These are phyloP conservation scores for Ariolimax columbianus DNA, from an alignment of 2,888 invertebrate species.

Conservation along the genomic window DNA sequence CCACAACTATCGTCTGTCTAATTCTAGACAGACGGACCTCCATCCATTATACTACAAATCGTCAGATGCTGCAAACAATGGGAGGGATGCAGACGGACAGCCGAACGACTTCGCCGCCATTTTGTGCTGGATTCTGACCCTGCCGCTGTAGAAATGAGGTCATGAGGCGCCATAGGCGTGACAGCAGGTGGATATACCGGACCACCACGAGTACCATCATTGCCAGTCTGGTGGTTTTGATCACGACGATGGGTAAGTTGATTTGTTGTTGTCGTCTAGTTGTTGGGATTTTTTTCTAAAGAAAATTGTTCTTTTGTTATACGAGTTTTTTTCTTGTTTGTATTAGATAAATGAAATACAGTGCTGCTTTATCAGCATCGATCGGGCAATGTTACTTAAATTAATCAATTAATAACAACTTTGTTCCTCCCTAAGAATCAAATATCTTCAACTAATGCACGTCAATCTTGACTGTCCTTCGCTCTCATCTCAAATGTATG, in stretches of 20 bases:
- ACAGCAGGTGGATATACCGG: background rate
- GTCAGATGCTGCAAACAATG: background rate
- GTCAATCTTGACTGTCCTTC: too few relatives aligned
- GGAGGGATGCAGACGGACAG: background rate
- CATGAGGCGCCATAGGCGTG: conserved; percentile 30
- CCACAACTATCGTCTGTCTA: background rate
- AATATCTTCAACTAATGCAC: too few relatives aligned
- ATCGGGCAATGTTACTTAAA: too few relatives aligned
- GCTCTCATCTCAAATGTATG: too few relatives aligned
- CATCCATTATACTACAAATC: background rate
- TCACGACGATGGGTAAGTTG: conserved; percentile 14
- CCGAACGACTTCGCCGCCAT: background rate
- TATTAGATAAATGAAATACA: too few relatives aligned
- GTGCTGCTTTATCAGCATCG: too few relatives aligned
- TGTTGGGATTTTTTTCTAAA: too few relatives aligned
- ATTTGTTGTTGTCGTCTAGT: background rate
- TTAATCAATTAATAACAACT: too few relatives aligned
- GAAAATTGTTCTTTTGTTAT: too few relatives aligned
- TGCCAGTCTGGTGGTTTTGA: conserved; percentile 6
- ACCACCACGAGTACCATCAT: background rate
- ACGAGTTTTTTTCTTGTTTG: too few relatives aligned
- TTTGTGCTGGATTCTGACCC: background rate
- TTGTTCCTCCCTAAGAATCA: too few relatives aligned
- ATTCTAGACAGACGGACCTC: background rate
- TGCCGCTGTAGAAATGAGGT: conserved; percentile 2